These are phyloP conservation scores for Dryobota labecula DNA, from an alignment of 2,888 invertebrate species.

Conservation along the genomic window DNA sequence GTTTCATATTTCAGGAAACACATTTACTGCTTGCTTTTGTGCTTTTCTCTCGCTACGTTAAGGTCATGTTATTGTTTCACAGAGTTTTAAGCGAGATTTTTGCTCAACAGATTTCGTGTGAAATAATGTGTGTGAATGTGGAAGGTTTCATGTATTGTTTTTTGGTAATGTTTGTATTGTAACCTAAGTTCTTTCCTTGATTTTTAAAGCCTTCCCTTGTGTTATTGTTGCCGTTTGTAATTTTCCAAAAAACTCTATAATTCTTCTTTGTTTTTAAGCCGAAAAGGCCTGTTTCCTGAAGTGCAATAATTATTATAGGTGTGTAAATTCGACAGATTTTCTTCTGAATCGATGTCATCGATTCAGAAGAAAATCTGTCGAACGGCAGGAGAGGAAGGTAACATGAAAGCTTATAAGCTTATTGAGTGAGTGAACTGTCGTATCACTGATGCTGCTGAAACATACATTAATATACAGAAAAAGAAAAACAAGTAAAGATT, in stretches of 20 bases:
- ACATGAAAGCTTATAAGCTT: background rate
- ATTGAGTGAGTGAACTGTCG: background rate
- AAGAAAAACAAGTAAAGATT: too few species aligned
- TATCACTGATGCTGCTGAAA: background rate
- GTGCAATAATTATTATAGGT: background rate
- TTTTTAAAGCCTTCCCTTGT: too few species aligned
- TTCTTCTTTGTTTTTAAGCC: background rate
- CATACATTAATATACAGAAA: background rate
- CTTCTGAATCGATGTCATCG: background rate
- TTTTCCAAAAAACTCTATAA: background rate
- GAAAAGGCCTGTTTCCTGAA: background rate
- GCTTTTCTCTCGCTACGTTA: conserved; percentile 36
- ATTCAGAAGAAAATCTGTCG: too few species aligned
- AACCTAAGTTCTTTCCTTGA: background rate
- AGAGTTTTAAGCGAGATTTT: conserved; percentile 30
- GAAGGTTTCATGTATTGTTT: background rate
- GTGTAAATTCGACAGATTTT: background rate
- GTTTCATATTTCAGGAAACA: conserved; percentile 73
- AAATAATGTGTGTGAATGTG: conserved; percentile 13
- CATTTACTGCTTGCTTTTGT: conserved; percentile 67
- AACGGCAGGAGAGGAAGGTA: too few species aligned
- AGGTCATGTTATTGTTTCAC: conserved; percentile 44
- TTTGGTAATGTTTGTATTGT: background rate
- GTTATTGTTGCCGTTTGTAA: background rate
- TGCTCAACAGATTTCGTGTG: conserved; percentile 11